These are phyloP conservation scores for Tenthredo livida DNA, from an alignment of 2,888 invertebrate species.

Conservation along the genomic window DNA sequence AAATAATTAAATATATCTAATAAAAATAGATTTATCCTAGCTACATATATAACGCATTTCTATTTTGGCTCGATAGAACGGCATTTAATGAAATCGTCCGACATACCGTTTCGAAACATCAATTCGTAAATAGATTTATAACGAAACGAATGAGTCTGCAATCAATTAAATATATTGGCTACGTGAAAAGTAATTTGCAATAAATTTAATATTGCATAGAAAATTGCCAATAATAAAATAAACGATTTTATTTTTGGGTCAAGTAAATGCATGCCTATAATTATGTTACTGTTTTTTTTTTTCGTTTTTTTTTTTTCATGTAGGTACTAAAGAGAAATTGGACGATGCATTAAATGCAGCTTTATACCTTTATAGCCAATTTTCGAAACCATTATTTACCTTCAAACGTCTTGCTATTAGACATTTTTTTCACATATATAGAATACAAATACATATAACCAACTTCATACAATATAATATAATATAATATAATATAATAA, in stretches of 20 bases:
- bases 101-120: background rate
- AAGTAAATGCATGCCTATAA: conserved; percentile 3
- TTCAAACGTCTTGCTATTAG: conserved; percentile 28
- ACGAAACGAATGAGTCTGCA: background rate
- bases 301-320: background rate
- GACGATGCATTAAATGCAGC: conserved; percentile 13
- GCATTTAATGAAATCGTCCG: conserved; percentile 12
- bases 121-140: background rate
- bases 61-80: conserved; percentile 36
- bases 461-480: conserved; percentile 61
- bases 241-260: background rate
- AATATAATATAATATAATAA: conserved; percentile 57
- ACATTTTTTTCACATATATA: conserved; percentile 36
- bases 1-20: conserved; percentile 50
- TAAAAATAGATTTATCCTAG: conserved; percentile 52
- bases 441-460: conserved; percentile 65
- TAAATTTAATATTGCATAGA: background rate
- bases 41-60: conserved; percentile 9
- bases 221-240: background rate
- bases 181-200: background rate
- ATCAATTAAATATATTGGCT: background rate
- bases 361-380: conserved; percentile 8
- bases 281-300: background rate
- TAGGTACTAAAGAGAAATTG: background rate
- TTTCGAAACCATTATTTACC: conserved; percentile 7